Percentiles rank a stretch among this genome's conserved stretches.
phyloP scores from a whole-genome alignment of 2,797 vertebrate species.

The Coranthus polyacanthus region DNA sequence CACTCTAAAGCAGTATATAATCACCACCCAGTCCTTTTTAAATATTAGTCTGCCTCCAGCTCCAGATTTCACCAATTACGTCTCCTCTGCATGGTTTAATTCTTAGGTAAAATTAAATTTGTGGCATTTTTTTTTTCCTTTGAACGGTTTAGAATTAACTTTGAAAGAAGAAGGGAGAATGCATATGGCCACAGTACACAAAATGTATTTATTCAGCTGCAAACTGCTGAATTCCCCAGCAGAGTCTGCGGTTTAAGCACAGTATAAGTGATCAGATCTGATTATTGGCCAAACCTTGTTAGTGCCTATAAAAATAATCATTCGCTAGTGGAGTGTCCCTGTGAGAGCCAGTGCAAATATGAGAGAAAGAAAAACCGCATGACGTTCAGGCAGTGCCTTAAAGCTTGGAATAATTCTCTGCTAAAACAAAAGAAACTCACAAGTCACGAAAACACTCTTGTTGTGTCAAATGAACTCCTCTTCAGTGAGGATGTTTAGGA shows the following conservation, averaged over 20 bases:
- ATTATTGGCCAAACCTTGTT: slow-evolving; percentile 61
- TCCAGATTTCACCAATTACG: slow-evolving; percentile 14
- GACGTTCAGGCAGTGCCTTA: slow-evolving; percentile 10
- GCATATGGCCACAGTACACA: slow-evolving; percentile 17
- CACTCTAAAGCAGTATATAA: slow-evolving; percentile 21
- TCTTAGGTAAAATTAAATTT: neutral
- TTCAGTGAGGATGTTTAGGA: slow-evolving; percentile 5
- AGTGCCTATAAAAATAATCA: slow-evolving; percentile 60
- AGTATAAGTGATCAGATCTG: slow-evolving; percentile 55
- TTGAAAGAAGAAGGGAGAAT: neutral
- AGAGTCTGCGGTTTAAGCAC: slow-evolving; percentile 59
- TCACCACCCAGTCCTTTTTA: slow-evolving; percentile 31
- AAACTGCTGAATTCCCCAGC: slow-evolving; percentile 45
- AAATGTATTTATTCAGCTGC: slow-evolving; percentile 61
- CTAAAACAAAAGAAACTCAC: slow-evolving; percentile 12
- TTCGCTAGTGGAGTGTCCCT: slow-evolving; percentile 28
- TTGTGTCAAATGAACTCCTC: slow-evolving; percentile 35
- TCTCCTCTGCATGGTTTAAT: slow-evolving; percentile 24
- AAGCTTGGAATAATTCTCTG: slow-evolving; percentile 2
- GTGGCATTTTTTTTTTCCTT: neutral
- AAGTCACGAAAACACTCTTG: slow-evolving; percentile 15
- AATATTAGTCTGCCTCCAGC: slow-evolving; percentile 8
- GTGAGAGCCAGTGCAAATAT: slow-evolving; percentile 55
- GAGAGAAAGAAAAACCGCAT: slow-evolving; percentile 13
- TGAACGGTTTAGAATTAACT: neutral